A percentile compares a stretch with the other conserved stretches of the same genome.
phyloP scores from a whole-genome alignment of 2,888 invertebrate genomes.

The Melanostoma scalare region DNA sequence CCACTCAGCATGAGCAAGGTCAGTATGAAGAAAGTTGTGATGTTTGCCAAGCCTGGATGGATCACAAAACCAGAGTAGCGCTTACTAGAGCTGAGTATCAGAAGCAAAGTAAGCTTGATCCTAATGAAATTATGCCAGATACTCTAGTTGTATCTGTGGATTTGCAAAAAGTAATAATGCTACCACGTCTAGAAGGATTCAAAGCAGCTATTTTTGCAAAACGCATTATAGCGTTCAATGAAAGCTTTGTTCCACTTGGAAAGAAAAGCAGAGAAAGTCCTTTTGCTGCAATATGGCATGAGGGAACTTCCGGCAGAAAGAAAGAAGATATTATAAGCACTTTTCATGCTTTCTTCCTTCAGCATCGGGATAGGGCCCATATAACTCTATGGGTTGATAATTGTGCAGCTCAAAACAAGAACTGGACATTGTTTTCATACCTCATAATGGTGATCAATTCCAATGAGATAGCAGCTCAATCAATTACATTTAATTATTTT shows the following conservation, averaged over 20 bases:
- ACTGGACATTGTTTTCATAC: conserved; percentile 8
- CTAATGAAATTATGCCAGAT: too few relatives aligned
- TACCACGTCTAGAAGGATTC: too few relatives aligned
- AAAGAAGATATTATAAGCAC: conserved; percentile 10
- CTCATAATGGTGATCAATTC: conserved; percentile 1
- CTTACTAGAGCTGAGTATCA: too few relatives aligned
- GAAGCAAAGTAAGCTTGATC: too few relatives aligned
- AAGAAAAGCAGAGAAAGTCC: conserved; percentile 18
- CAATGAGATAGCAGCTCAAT: conserved; percentile 6
- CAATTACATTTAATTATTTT: conserved; percentile 5
- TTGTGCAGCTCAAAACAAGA: conserved; percentile 5
- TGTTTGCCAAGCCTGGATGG: too few relatives aligned
- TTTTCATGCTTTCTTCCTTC: conserved; percentile 4
- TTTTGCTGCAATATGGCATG: conserved; percentile 22
- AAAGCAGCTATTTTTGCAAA: background rate
- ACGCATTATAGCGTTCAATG: conserved; percentile 23
- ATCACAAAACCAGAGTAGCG: too few relatives aligned
- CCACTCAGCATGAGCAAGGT: too few relatives aligned
- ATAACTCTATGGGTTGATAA: conserved; percentile 13
- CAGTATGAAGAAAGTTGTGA: too few relatives aligned
- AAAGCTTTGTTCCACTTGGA: conserved; percentile 15
- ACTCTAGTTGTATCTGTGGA: too few relatives aligned
- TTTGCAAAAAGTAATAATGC: too few relatives aligned
- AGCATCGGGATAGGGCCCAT: background rate
- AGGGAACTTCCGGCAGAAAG: background rate